Percentiles rank a stretch among this genome's conserved stretches.
These are phyloP conservation scores for Sitobion miscanthi DNA, from an alignment of 1,140 invertebrate genomes.

Conservation along the genomic window DNA sequence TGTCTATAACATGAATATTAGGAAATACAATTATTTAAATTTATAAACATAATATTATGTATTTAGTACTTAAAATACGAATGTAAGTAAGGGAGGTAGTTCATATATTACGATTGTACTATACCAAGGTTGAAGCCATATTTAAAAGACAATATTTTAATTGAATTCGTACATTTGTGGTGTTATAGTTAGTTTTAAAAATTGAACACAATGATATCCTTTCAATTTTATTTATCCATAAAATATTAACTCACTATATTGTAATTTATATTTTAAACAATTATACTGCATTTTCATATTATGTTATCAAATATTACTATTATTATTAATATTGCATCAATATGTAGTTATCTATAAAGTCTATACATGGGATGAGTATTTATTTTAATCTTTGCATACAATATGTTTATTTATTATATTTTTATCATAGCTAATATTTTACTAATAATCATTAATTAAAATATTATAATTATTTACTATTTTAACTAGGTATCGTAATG, in stretches of 20 bases:
- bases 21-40: neutral
- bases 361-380: neutral
- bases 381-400: neutral
- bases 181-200: neutral
- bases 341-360: neutral
- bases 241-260: neutral
- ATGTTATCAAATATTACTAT: neutral
- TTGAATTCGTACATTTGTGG: neutral
- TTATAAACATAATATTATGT: neutral
- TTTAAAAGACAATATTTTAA: neutral
- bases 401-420: neutral
- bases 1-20: neutral
- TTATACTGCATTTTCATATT: neutral
- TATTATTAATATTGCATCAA: neutral
- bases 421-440: neutral
- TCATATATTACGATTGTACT: neutral
- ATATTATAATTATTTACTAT: neutral
- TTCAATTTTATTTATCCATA: neutral
- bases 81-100: neutral
- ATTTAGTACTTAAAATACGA: constrained; percentile 9
- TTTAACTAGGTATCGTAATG: neutral
- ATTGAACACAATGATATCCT: neutral
- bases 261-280: neutral
- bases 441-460: neutral
- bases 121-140: neutral